Conservation (phyloP, 2,888 invertebrate genomes). For the Pilophorus perplexus region DNA sequence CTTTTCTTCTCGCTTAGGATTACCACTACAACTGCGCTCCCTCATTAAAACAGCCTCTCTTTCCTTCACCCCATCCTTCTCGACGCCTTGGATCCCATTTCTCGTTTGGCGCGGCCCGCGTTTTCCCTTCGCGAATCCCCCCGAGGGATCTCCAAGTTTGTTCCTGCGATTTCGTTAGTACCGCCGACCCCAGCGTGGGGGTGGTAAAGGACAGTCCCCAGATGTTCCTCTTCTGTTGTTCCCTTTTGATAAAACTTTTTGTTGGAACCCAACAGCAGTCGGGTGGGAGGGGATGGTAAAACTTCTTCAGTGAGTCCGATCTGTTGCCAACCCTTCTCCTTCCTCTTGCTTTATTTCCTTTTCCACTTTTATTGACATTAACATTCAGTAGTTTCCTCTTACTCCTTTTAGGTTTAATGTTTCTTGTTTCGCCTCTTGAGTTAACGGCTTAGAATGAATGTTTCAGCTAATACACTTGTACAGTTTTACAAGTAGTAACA, state of each 20-base stretch:
- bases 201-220: conserved; percentile 33
- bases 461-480: too few species aligned
- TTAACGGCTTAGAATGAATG: conserved; percentile 8
- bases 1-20: background rate
- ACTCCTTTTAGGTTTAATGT: conserved; percentile 12
- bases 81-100: background rate
- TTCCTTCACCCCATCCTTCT: conserved; percentile 1
- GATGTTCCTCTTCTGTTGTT: conserved; percentile 34
- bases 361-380: conserved; percentile 30
- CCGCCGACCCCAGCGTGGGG: conserved; percentile 6
- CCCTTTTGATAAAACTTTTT: conserved; percentile 31
- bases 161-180: conserved; percentile 31
- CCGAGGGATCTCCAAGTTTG: conserved; percentile 18
- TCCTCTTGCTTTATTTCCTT: conserved; percentile 22
- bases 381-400: conserved; percentile 34
- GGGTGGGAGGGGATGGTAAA: conserved; percentile 3
- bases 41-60: conserved; percentile 18
- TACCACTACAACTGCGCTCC: conserved; percentile 21
- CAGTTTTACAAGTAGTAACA: too few species aligned
- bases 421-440: conserved; percentile 6
- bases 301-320: conserved; percentile 32
- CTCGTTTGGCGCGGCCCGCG: background rate
- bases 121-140: conserved; percentile 14
- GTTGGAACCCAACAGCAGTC: background rate
- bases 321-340: conserved; percentile 32